Conservation (phyloP, 2,797 vertebrate genomes). For the Galaxias olidus region DNA sequence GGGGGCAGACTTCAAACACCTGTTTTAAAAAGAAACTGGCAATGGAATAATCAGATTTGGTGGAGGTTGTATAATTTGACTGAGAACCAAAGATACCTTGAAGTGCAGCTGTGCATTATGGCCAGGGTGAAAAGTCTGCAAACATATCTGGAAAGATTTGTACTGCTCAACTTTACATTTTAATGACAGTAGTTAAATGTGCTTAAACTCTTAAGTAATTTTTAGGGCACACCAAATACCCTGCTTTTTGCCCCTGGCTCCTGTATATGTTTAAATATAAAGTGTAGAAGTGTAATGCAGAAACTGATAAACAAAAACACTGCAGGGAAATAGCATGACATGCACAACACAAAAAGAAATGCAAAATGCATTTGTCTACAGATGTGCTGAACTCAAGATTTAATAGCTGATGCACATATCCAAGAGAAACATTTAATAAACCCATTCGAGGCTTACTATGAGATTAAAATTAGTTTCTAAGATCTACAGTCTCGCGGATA, state of each 20-base stretch:
- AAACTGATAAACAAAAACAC: constrained; percentile 2
- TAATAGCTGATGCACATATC: constrained; percentile 35
- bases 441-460: constrained; percentile 12
- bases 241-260: constrained; percentile 16
- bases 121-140: constrained; percentile 24
- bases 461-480: constrained; percentile 10
- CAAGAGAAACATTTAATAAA: constrained; percentile 17
- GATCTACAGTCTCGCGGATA: constrained; percentile 18
- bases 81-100: constrained; percentile 20
- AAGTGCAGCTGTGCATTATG: constrained; percentile 60
- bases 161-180: constrained; percentile 16
- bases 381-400: constrained; percentile 12
- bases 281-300: neutral
- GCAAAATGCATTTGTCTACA: constrained; percentile 25
- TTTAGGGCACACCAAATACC: constrained; percentile 8
- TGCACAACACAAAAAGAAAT: constrained; percentile 23
- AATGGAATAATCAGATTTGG: neutral
- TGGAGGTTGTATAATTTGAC: no score
- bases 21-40: constrained; percentile 20
- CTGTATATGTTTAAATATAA: constrained; percentile 6
- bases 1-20: constrained; percentile 3
- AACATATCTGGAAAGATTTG: constrained; percentile 8
- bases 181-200: constrained; percentile 41
- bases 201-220: constrained; percentile 50
- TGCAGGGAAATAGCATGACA: constrained; percentile 13